Conservation (phyloP, 2,113 vertebrate species). For the Ondatra zibethicus region DNA sequence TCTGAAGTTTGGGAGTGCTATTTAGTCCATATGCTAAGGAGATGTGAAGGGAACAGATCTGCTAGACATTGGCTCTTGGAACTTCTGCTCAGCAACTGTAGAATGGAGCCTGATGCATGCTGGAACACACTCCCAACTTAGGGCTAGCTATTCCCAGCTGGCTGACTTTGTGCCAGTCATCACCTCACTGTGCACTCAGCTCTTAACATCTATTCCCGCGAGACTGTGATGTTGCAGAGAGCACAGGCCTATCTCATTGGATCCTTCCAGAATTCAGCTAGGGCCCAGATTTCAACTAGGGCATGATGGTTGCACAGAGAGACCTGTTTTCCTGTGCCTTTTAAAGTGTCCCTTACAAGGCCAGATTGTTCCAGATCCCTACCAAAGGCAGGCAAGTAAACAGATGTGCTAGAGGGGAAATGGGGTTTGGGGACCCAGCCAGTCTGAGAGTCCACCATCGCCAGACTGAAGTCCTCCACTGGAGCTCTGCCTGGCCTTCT, state of each 20-base stretch:
- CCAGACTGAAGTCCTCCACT: neutral
- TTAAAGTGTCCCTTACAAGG: neutral
- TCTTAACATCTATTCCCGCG: neutral
- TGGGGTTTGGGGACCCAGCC: neutral
- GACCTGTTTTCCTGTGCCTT: neutral
- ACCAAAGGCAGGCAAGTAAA: neutral
- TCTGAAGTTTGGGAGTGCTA: neutral
- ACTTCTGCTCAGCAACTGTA: neutral
- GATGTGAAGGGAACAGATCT: neutral
- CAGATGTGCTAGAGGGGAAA: neutral
- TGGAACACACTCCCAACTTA: neutral
- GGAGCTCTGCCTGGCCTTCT: rapidly evolving
- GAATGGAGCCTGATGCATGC: neutral
- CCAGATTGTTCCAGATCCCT: neutral
- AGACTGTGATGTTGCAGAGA: neutral
- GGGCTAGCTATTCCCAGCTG: too few species aligned
- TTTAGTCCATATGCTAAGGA: neutral
- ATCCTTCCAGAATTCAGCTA: neutral
- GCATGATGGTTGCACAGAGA: neutral
- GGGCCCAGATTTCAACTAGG: neutral
- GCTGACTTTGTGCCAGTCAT: neutral
- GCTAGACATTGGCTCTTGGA: neutral
- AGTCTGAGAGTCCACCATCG: neutral
- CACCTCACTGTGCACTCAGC: neutral
- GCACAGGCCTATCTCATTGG: neutral